A percentile compares a stretch with the other conserved stretches of the same genome.
These are phyloP conservation scores for Callorhinus ursinus DNA, from an alignment of 2,113 vertebrate genomes.

Conservation along the genomic window DNA sequence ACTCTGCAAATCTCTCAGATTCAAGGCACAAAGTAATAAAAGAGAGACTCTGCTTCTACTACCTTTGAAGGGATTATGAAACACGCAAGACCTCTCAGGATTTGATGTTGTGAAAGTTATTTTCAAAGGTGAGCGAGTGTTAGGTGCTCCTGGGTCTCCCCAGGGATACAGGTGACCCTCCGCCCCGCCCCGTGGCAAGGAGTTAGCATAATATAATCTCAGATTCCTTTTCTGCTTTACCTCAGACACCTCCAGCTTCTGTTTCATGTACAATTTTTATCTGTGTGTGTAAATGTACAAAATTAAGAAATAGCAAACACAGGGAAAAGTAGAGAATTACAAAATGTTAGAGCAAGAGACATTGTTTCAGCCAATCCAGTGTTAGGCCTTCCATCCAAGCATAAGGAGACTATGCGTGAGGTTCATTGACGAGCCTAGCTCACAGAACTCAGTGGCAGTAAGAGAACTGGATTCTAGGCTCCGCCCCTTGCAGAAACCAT, in stretches of 20 bases:
- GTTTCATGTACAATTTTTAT: not conserved
- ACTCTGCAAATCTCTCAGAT: not conserved
- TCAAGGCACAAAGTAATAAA: not conserved
- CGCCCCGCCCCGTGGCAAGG: not conserved
- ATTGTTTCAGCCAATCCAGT: not conserved
- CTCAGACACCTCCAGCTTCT: not conserved
- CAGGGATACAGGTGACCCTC: not conserved
- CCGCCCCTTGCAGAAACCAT: not conserved
- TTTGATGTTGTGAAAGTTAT: not conserved
- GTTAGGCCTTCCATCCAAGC: not conserved
- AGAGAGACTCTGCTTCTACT: not conserved
- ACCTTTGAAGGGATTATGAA: not conserved
- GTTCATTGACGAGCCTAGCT: accelerated
- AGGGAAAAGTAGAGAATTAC: not conserved
- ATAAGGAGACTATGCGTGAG: not conserved
- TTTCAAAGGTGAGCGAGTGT: not conserved
- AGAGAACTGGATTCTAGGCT: too few relatives aligned
- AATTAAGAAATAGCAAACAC: not conserved
- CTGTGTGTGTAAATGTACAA: not conserved
- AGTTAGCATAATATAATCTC: not conserved
- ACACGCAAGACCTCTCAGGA: not conserved
- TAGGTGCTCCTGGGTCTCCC: not conserved
- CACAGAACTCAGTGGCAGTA: not conserved
- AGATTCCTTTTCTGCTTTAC: not conserved
- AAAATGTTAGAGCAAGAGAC: not conserved